Evolutionary conservation across 2,888 invertebrate genomes (phyloP).

Genomic region (Drosophila paramelanica): DNA sequence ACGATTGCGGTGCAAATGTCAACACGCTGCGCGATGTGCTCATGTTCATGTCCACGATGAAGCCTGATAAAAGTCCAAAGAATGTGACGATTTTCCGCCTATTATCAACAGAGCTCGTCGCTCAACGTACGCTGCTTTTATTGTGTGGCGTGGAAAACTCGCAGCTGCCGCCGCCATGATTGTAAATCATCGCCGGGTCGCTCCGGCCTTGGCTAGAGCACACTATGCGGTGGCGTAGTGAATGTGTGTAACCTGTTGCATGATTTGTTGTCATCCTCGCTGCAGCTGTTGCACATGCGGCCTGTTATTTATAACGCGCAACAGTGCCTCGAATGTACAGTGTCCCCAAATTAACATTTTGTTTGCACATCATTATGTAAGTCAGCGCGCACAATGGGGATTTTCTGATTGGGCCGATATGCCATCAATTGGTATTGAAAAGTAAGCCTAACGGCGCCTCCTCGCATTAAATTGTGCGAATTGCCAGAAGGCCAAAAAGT

Average conservation of each 20-base stretch:
- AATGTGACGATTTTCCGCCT: conserved; percentile 77
- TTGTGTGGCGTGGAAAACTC: conserved; percentile 66
- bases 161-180: conserved; percentile 64
- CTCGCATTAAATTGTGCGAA: conserved; percentile 24
- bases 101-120: conserved; percentile 59
- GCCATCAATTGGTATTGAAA: conserved; percentile 27
- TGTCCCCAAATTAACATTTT: conserved; percentile 29
- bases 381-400: conserved; percentile 5
- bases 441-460: conserved; percentile 32
- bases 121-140: conserved; percentile 52
- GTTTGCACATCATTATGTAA: conserved; percentile 66
- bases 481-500: conserved; percentile 6
- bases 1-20: conserved; percentile 54
- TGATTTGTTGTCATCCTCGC: conserved; percentile 55
- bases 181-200: conserved; percentile 66
- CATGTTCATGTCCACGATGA: conserved; percentile 26
- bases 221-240: conserved; percentile 18
- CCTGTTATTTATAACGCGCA: conserved; percentile 47
- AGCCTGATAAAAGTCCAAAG: conserved; percentile 64
- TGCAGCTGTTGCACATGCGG: conserved; percentile 47
- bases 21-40: background rate
- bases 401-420: background rate
- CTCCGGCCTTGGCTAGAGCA: conserved; percentile 36
- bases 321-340: conserved; percentile 20
- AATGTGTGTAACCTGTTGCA: conserved; percentile 69